Evolutionary conservation across 2,113 vertebrate genomes (phyloP), one percentile per base, ranked within the genome.

Genomic region (Nothobranchius furzeri): DNA sequence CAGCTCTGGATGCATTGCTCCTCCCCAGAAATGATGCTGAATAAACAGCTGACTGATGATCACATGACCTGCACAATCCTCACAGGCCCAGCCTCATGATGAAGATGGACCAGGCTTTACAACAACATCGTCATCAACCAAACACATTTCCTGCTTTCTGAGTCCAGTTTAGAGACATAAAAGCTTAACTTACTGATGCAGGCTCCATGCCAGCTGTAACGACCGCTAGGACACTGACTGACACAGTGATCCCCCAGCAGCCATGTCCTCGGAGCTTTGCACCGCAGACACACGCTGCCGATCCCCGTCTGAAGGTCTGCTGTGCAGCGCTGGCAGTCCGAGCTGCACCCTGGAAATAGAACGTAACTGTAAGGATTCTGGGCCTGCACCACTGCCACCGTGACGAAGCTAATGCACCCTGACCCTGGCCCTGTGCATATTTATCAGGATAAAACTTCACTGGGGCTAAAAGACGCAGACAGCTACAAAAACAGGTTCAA

Each of bases 161-260:
- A 7, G 6, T 40, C 37, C 37, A 30, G 30, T 30, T 30, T 30
- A 30, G 30, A 30, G 30, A 30, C 2, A 30, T 30, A 30, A 30
- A 40, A 40, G 37, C 4, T 9, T 3, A 20, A 20, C 95, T 96
- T 88, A 98, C 97, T 84, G 81, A 88, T 87, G 92, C 98, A 99
- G 79, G 91, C 89, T 1, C 95, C 91, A 0, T 67, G 83, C 15
- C 87, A 68, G 0, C 36, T 4, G 0, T 93, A 94, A 88, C 89
- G 85, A 9, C 93, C 94, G 0, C 0, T 6, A 0, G 95, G 95
- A 43, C 98, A 99, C 2, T 35, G 46, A 0, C 93, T 73, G 25
- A 94, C 45, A n/a, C 98, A 99, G 89, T 1, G 93, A 54, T 97
- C 95, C 7, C 89, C 92, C 20, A 96, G 92, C 14, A 98, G 90